A percentile compares a stretch with the other conserved stretches of the same genome.
Evolutionary conservation across 1,140 invertebrate species (phyloP).

Genomic region (Zaprionus camerounensis): DNA sequence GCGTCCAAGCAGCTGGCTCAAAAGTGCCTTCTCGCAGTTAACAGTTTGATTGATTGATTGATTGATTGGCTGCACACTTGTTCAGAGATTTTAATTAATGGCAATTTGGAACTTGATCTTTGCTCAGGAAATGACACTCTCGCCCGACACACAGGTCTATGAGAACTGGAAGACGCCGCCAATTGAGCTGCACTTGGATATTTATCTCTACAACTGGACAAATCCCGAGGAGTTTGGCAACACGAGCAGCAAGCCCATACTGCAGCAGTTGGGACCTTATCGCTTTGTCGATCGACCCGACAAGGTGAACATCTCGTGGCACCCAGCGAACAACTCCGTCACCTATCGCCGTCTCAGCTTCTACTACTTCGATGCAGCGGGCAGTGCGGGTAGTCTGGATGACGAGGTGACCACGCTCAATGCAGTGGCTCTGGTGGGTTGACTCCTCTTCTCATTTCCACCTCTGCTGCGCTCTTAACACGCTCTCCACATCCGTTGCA

Average conservation of each 20-base stretch:
- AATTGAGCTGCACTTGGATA: slow-evolving; percentile 90
- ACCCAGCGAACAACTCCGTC: slow-evolving; percentile 91
- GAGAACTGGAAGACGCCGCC: slow-evolving; percentile 90
- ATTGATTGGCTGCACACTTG: slow-evolving; percentile 43
- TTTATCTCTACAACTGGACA: slow-evolving; percentile 94
- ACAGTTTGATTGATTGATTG: slow-evolving; percentile 16
- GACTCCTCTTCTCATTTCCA: accelerated
- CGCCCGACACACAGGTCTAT: slow-evolving; percentile 87
- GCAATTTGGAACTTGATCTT: slow-evolving; percentile 53
- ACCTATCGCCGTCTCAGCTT: slow-evolving; percentile 90
- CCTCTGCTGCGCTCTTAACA: not conserved
- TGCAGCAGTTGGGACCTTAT: slow-evolving; percentile 90
- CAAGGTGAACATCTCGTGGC: slow-evolving; percentile 89
- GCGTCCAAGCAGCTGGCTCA: slow-evolving; percentile 46
- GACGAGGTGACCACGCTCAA: slow-evolving; percentile 93
- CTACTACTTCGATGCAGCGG: slow-evolving; percentile 90
- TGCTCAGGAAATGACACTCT: slow-evolving; percentile 87
- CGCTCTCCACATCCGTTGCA: slow-evolving; percentile 81
- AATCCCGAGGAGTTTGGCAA: slow-evolving; percentile 87
- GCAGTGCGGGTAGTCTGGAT: slow-evolving; percentile 90
- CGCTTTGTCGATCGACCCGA: slow-evolving; percentile 88
- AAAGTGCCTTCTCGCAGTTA: slow-evolving; percentile 52
- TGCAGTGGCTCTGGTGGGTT: slow-evolving; percentile 91
- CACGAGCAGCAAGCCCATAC: slow-evolving; percentile 86
- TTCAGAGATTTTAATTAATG: slow-evolving; percentile 72